These are phyloP conservation scores for Pocillopora damicornis DNA, from an alignment of 64 coral and sea anemone genomes.

Conservation along the genomic window DNA sequence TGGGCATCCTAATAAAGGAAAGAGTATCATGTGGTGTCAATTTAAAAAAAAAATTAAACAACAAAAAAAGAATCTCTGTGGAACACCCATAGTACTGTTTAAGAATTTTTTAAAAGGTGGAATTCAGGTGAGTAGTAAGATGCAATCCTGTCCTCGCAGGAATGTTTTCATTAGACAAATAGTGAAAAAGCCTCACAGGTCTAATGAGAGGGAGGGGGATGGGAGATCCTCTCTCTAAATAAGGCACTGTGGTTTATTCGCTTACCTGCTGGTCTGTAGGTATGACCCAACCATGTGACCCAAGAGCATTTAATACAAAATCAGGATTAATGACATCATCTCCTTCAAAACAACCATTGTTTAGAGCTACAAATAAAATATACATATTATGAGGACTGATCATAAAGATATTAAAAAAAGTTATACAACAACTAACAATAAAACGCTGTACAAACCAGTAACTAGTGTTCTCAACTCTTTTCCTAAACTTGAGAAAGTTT, in stretches of 20 bases:
- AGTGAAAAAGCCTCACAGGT: no score
- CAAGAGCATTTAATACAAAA: conserved; percentile 60
- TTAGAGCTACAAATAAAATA: conserved; percentile 24
- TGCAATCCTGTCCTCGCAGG: no score
- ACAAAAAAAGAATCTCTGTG: no score
- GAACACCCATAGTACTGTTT: no score
- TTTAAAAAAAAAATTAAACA: neutral
- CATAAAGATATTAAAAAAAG: neutral
- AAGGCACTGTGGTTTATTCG: neutral
- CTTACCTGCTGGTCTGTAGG: conserved; percentile 80
- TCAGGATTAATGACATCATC: conserved; percentile 44
- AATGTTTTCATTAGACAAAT: no score
- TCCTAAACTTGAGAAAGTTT: conserved; percentile 38
- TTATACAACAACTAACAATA: neutral
- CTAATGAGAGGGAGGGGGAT: no score
- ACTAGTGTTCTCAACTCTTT: conserved; percentile 50
- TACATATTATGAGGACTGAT: neutral
- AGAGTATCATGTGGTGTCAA: neutral
- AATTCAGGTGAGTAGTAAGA: no score
- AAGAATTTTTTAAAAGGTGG: no score
- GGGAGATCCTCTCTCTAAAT: neutral
- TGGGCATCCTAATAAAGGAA: conserved; percentile 74
- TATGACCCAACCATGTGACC: conserved; percentile 89
- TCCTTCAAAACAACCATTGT: conserved; percentile 45
- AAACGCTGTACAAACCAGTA: conserved; percentile 44